A percentile compares a stretch with the other conserved stretches of the same genome.
These are phyloP conservation scores for Mastigias papua DNA, from an alignment of 30 jellyfish, hydroid and myxozoan species.

Conservation along the genomic window DNA sequence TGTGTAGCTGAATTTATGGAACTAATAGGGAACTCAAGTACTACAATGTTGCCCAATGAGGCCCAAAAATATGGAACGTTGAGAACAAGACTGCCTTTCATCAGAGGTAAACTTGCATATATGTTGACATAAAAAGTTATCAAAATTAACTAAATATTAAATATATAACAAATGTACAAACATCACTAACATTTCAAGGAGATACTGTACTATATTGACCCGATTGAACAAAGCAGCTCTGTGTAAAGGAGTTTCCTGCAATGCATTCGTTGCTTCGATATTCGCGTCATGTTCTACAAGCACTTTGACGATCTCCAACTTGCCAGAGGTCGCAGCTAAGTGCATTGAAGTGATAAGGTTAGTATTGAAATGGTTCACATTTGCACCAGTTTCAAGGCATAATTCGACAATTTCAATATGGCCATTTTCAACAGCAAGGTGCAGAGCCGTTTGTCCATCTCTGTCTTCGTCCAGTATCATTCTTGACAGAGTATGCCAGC, in stretches of 20 bases:
- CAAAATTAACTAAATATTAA: background rate
- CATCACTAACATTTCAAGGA: conserved; percentile 77
- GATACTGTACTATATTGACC: conserved; percentile 75
- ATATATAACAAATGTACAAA: background rate
- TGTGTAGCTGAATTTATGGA: no score
- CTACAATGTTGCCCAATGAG: no score
- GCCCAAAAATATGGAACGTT: no score
- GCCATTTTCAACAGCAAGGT: conserved; percentile 95
- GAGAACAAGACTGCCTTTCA: no score
- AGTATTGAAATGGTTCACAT: conserved; percentile 83
- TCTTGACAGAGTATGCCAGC: conserved; percentile 90
- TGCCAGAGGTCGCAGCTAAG: conserved; percentile 97
- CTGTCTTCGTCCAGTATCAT: conserved; percentile 95
- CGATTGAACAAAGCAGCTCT: conserved; percentile 98
- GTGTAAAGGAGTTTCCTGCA: conserved; percentile 98
- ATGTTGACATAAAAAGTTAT: no score
- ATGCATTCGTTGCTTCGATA: conserved; percentile 92
- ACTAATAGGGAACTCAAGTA: no score
- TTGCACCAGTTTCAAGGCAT: conserved; percentile 93
- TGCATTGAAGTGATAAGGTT: conserved; percentile 92
- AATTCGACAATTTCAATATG: conserved; percentile 87
- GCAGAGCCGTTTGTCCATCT: conserved; percentile 97
- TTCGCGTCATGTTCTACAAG: conserved; percentile 93
- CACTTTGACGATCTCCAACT: conserved; percentile 83
- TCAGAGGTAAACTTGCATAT: no score